Percentiles rank a stretch among this genome's conserved stretches.
These are phyloP conservation scores for Allobates femoralis DNA, from an alignment of 2,797 vertebrate species.

Conservation along the genomic window DNA sequence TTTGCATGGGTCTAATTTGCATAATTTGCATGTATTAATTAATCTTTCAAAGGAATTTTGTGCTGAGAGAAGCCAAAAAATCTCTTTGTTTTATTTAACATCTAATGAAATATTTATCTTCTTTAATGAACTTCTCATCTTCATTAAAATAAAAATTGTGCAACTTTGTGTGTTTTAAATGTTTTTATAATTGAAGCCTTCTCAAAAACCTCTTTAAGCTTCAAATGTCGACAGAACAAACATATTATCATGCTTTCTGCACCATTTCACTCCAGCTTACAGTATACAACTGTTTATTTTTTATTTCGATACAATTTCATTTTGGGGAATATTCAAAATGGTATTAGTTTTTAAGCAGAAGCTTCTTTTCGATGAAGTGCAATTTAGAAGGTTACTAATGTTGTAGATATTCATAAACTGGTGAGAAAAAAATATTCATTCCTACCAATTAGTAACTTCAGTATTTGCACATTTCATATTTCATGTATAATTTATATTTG, in stretches of 20 bases:
- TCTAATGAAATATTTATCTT: conserved; percentile 99
- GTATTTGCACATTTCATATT: neutral
- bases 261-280: conserved; percentile 67
- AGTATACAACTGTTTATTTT: conserved; percentile 63
- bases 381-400: neutral
- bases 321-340: conserved; percentile 3
- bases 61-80: conserved; percentile 99
- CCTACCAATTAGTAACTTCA: neutral
- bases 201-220: conserved; percentile 77
- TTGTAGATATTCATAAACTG: neutral
- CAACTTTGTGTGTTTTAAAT: conserved; percentile 96
- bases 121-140: conserved; percentile 99
- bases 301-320: conserved; percentile 46
- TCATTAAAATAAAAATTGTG: conserved; percentile 99
- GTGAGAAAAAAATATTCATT: conserved; percentile 1
- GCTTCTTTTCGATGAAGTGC: neutral
- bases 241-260: conserved; percentile 72
- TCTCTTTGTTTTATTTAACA: conserved; percentile 99
- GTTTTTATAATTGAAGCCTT: conserved; percentile 83
- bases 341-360: neutral
- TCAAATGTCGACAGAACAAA: conserved; percentile 77
- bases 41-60: conserved; percentile 99
- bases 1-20: conserved; percentile 99
- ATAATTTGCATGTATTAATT: conserved; percentile 99
- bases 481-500: too few species aligned